These are phyloP conservation scores for Athetis lepigone DNA, from an alignment of 2,888 invertebrate species.

Conservation along the genomic window DNA sequence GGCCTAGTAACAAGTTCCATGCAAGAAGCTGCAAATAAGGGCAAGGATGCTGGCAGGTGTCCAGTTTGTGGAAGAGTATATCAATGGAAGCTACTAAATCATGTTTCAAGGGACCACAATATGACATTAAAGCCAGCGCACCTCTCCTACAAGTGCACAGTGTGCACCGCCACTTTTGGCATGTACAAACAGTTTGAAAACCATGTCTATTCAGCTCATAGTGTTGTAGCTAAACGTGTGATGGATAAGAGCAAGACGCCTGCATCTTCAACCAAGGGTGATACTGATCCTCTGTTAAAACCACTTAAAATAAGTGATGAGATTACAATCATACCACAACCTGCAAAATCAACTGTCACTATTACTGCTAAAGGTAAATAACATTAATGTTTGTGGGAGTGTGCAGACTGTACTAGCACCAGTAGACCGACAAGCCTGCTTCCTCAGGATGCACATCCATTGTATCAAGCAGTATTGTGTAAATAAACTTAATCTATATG, in stretches of 20 bases:
- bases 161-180: conserved; percentile 98
- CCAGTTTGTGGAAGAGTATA: conserved; percentile 97
- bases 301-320: conserved; percentile 97
- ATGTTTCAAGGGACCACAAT: conserved; percentile 97
- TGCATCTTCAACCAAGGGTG: conserved; percentile 74
- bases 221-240: conserved; percentile 96
- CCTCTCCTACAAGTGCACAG: conserved; percentile 98
- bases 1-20: conserved; percentile 98
- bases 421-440: conserved; percentile 68
- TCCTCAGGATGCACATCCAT: conserved; percentile 76
- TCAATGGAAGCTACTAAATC: conserved; percentile 96
- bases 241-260: conserved; percentile 93
- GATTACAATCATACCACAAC: conserved; percentile 97
- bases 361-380: conserved; percentile 88
- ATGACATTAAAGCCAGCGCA: conserved; percentile 98
- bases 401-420: conserved; percentile 68
- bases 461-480: conserved; percentile 86
- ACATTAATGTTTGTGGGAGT: conserved; percentile 72
- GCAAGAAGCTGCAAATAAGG: conserved; percentile 98
- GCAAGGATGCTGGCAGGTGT: conserved; percentile 98
- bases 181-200: conserved; percentile 99
- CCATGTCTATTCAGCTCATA: conserved; percentile 98
- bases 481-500: conserved; percentile 79
- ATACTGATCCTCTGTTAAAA: conserved; percentile 93
- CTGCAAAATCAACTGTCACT: conserved; percentile 90